Evolutionary conservation across 2,113 vertebrate genomes (phyloP).

Genomic region (Trachemys scripta): DNA sequence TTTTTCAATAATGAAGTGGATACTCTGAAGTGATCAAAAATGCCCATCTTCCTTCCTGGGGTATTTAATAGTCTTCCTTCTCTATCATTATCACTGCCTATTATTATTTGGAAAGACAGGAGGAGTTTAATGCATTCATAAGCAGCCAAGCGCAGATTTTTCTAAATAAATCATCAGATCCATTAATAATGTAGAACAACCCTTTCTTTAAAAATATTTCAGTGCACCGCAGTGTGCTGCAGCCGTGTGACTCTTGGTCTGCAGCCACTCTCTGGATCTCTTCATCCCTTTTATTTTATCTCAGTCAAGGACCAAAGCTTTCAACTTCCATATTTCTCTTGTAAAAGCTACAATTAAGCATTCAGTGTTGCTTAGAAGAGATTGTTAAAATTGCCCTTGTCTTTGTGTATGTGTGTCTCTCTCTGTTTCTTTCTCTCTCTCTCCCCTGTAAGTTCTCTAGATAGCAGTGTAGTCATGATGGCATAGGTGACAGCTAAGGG

Average conservation of each 20-base stretch:
- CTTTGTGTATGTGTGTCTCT: not conserved
- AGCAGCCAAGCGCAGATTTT: constrained; percentile 2
- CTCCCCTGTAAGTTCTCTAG: not conserved
- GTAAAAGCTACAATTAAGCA: not conserved
- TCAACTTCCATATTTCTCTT: not conserved
- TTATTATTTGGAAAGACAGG: not conserved
- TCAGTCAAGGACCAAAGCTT: not conserved
- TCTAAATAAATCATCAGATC: constrained; percentile 62
- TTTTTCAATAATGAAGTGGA: rapidly evolving
- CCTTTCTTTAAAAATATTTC: not conserved
- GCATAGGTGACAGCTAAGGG: not conserved
- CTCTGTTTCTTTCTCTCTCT: not conserved
- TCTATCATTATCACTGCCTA: rapidly evolving
- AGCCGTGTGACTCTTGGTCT: not conserved
- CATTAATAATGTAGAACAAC: constrained; percentile 55
- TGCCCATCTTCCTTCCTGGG: rapidly evolving
- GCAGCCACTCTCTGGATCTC: not conserved
- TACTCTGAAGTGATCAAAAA: not conserved
- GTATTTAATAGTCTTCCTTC: not conserved
- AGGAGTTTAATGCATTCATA: rapidly evolving
- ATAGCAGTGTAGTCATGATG: not conserved
- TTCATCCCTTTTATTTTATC: rapidly evolving
- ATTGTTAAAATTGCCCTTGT: rapidly evolving
- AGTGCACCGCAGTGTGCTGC: not conserved
- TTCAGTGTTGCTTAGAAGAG: rapidly evolving